A percentile compares a stretch with the other conserved stretches of the same genome.
These are phyloP conservation scores for Musca vetustissima DNA, from an alignment of 1,140 invertebrate species.

Conservation along the genomic window DNA sequence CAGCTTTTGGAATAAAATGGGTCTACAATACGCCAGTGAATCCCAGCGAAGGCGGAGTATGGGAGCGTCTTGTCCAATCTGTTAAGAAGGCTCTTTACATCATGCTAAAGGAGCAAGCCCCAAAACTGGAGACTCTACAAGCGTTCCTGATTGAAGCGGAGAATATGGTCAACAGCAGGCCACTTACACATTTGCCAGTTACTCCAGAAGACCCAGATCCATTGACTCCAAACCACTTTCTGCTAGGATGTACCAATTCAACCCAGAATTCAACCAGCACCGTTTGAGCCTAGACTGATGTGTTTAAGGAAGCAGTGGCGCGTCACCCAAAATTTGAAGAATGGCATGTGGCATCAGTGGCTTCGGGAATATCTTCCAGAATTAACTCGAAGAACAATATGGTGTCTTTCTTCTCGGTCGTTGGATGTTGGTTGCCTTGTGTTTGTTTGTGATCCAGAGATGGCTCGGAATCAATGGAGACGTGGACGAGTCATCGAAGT, in stretches of 20 bases:
- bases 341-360: constrained; percentile 27
- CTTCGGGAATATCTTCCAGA: constrained; percentile 23
- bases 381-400: constrained; percentile 27
- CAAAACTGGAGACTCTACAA: constrained; percentile 32
- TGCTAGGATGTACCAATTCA: too few species aligned
- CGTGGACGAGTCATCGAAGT: not conserved
- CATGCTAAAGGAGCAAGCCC: constrained; percentile 29
- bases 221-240: too few species aligned
- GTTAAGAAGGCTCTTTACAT: not conserved
- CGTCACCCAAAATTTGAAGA: constrained; percentile 6
- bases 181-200: too few species aligned
- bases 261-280: too few species aligned
- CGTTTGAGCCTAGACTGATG: not conserved
- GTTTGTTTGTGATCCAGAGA: constrained; percentile 18
- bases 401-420: constrained; percentile 23
- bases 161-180: constrained; percentile 31
- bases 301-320: constrained; percentile 26
- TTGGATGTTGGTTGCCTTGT: constrained; percentile 17
- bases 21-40: too few species aligned
- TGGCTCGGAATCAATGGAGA: not conserved
- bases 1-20: too few species aligned
- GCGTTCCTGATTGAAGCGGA: constrained; percentile 37
- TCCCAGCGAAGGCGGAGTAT: too few species aligned
- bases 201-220: too few species aligned
- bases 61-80: constrained; percentile 33